Evolutionary conservation across 1,140 invertebrate species (phyloP).

Genomic region (Heliconius melpomene): DNA sequence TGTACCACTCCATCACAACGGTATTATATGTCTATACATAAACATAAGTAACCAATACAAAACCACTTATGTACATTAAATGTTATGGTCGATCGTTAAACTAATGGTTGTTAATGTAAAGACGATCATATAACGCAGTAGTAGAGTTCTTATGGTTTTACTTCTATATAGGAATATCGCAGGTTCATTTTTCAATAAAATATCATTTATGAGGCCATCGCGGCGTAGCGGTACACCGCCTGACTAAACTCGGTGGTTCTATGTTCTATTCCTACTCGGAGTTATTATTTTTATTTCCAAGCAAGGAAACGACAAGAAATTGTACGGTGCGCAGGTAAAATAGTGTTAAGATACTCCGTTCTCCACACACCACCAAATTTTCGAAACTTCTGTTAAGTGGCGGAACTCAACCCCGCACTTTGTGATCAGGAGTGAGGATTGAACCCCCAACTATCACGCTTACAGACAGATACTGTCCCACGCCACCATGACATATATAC

Average conservation of each 20-base stretch:
- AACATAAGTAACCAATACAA: conserved; percentile 9
- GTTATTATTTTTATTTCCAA: too few species aligned
- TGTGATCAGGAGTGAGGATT: not conserved
- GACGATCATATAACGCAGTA: not conserved
- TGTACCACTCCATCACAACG: too few species aligned
- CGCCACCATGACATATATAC: not conserved
- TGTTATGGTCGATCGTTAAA: conserved; percentile 11
- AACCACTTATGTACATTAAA: conserved; percentile 4
- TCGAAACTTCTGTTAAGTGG: not conserved
- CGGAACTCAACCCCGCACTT: not conserved
- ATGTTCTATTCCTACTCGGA: too few species aligned
- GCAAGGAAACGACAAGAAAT: too few species aligned
- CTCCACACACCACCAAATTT: not conserved
- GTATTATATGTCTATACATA: not conserved
- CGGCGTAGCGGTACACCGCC: too few species aligned
- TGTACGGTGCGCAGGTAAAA: too few species aligned
- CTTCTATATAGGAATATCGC: too few species aligned
- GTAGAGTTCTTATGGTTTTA: not conserved
- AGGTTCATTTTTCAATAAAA: too few species aligned
- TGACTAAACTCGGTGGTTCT: too few species aligned
- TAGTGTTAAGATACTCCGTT: not conserved
- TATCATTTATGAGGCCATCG: too few species aligned
- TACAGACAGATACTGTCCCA: not conserved
- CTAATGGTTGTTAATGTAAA: not conserved
- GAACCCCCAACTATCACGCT: not conserved